Evolutionary conservation across 2,113 vertebrate species (phyloP).

Genomic region (Leucosticte australis): DNA sequence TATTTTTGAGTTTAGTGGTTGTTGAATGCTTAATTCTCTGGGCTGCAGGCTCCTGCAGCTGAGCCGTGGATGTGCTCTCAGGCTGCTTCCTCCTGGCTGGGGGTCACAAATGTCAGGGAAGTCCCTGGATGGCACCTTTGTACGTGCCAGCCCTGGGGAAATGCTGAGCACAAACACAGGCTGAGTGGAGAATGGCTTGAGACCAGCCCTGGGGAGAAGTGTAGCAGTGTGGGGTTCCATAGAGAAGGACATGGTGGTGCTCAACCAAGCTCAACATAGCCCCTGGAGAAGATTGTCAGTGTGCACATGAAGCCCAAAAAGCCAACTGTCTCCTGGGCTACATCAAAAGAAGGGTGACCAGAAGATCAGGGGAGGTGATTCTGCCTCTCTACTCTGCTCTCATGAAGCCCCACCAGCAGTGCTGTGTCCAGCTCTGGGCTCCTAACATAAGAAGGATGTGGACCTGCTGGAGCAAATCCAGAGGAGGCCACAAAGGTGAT

Average conservation of each 20-base stretch:
- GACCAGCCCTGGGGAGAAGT: neutral
- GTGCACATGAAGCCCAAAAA: neutral
- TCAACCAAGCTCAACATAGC: neutral
- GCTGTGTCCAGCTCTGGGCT: neutral
- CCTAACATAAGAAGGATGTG: neutral
- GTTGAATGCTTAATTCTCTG: conserved; percentile 7
- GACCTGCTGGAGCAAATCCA: neutral
- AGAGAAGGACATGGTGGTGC: neutral
- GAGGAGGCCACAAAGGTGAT: neutral
- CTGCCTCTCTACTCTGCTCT: neutral
- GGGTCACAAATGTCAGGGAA: neutral
- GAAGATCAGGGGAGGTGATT: neutral
- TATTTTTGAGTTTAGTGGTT: conserved; percentile 54
- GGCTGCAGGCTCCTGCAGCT: conserved; percentile 12
- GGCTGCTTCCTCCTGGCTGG: neutral
- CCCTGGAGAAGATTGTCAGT: neutral
- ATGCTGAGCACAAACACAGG: neutral
- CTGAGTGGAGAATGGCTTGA: neutral
- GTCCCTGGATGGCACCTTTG: neutral
- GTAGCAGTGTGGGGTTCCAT: too few species aligned
- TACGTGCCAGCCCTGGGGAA: neutral
- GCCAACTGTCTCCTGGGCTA: neutral
- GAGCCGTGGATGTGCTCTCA: neutral
- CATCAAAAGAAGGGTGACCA: neutral
- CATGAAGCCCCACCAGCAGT: neutral